Evolutionary conservation across 2,888 invertebrate species (phyloP).

Genomic region (Watsonalla binaria): DNA sequence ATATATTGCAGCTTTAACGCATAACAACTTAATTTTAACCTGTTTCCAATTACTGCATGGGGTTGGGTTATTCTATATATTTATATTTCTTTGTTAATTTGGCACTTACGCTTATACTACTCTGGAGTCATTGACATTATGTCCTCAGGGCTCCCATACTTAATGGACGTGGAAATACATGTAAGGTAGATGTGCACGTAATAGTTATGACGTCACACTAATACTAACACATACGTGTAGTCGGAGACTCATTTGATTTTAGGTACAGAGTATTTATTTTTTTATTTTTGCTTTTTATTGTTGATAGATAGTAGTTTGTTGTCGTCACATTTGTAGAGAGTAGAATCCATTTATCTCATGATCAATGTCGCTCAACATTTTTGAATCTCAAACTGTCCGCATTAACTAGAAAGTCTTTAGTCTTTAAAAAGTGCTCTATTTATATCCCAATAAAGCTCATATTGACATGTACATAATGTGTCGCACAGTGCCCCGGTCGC

Average conservation of each 20-base stretch:
- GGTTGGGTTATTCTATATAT: slow-evolving; percentile 6
- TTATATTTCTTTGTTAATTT: slow-evolving; percentile 9
- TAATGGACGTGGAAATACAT: slow-evolving; percentile 4
- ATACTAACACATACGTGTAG: no score
- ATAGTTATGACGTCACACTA: background rate
- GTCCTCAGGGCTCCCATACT: slow-evolving; percentile 62
- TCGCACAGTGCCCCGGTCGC: slow-evolving; percentile 70
- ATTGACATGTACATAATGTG: background rate
- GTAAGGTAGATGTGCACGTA: background rate
- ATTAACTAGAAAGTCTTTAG: no score
- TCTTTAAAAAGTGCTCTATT: no score
- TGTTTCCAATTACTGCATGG: slow-evolving; percentile 13
- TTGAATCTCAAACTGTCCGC: no score
- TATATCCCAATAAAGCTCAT: background rate
- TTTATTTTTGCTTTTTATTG: no score
- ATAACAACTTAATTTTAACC: background rate
- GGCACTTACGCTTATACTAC: slow-evolving; percentile 7
- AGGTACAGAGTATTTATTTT: no score
- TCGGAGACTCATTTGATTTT: no score
- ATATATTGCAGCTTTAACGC: no score
- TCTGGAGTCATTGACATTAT: slow-evolving; percentile 66
- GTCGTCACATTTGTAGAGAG: no score
- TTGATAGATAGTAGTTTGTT: no score
- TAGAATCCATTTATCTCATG: no score
- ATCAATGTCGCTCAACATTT: no score